Percentiles rank a stretch among this genome's conserved stretches.
Evolutionary conservation across 2,113 vertebrate genomes (phyloP).

Genomic region (Danionella cerebrum): DNA sequence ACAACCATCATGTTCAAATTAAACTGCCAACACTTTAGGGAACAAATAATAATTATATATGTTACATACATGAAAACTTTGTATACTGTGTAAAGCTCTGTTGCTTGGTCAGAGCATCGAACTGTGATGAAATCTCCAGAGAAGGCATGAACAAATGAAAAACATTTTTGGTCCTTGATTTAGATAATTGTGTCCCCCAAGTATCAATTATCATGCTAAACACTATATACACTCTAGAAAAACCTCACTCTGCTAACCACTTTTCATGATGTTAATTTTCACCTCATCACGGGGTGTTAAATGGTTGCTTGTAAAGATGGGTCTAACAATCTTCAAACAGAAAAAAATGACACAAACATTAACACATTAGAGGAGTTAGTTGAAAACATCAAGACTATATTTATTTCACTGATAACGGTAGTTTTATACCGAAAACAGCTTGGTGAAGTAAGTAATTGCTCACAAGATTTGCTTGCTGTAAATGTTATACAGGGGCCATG

Average conservation of each 20-base stretch:
- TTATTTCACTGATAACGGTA: background rate
- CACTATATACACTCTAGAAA: background rate
- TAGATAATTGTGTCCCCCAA: no score
- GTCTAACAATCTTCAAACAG: constrained; percentile 7
- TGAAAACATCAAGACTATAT: background rate
- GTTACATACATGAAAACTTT: no score
- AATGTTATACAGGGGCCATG: no score
- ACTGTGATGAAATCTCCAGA: no score
- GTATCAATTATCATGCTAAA: background rate
- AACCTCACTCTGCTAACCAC: background rate
- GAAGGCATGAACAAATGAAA: no score
- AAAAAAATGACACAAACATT: constrained; percentile 1
- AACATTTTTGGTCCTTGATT: no score
- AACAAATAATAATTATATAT: no score
- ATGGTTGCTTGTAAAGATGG: background rate
- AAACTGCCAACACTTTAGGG: no score
- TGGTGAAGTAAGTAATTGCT: background rate
- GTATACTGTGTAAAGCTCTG: no score
- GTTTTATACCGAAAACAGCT: background rate
- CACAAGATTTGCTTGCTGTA: background rate
- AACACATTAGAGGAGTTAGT: constrained; percentile 13
- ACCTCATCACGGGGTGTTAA: constrained; percentile 14
- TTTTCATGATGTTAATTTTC: background rate
- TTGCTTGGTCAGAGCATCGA: no score
- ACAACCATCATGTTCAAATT: no score